These are phyloP conservation scores for Leptopilina boulardi DNA, from an alignment of 1,140 invertebrate species.

Conservation along the genomic window DNA sequence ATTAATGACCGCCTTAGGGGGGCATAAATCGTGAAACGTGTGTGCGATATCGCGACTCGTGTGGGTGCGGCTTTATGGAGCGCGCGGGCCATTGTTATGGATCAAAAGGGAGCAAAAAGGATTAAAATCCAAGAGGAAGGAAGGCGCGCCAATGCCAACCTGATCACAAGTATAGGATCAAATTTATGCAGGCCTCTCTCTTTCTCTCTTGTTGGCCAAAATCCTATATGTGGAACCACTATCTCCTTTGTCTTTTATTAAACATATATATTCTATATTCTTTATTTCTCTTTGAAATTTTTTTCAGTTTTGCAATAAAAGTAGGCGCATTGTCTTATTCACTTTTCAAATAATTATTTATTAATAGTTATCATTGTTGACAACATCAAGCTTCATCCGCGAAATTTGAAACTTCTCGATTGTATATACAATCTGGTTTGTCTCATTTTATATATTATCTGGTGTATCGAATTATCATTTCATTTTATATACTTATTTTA, in stretches of 20 bases:
- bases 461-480: neutral
- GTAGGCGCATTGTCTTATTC: too few relatives aligned
- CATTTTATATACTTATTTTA: too few relatives aligned
- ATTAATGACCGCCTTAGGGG: constrained; percentile 9
- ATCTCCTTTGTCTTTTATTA: neutral
- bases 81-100: constrained; percentile 49
- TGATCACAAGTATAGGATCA: constrained; percentile 45
- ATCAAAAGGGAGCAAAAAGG: constrained; percentile 46
- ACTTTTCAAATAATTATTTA: too few relatives aligned
- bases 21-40: constrained; percentile 27
- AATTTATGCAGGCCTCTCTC: constrained; percentile 37
- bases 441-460: too few relatives aligned
- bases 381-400: too few relatives aligned
- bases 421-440: neutral
- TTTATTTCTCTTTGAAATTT: neutral
- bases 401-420: neutral
- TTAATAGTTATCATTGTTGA: too few relatives aligned
- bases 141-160: constrained; percentile 48
- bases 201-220: neutral
- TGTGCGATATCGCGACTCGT: constrained; percentile 44
- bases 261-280: neutral
- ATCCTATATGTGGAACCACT: neutral
- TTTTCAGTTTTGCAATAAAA: neutral
- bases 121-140: constrained; percentile 37
- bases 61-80: constrained; percentile 52